phyloP scores from a whole-genome alignment of 2,888 invertebrate genomes.

The Acronicta aceris region DNA sequence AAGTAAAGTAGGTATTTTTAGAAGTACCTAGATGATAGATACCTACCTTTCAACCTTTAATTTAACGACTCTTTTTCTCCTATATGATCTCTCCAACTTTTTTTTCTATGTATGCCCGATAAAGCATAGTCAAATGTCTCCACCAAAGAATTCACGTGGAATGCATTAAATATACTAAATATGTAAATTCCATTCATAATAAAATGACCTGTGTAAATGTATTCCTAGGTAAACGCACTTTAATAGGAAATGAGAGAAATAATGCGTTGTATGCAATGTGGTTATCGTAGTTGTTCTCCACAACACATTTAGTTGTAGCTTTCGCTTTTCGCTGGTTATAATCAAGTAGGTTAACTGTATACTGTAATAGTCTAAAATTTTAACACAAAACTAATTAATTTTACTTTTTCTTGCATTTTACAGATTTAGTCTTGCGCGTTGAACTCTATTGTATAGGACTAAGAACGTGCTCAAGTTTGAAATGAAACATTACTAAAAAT shows the following conservation, averaged over 20 bases:
- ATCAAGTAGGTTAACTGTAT: constrained; percentile 37
- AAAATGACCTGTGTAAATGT: constrained; percentile 25
- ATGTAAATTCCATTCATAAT: constrained; percentile 19
- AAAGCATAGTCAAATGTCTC: no score
- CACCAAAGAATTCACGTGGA: no score
- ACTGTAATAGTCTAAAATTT: constrained; percentile 10
- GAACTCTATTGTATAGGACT: constrained; percentile 67
- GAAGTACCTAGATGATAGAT: no score
- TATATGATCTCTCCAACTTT: no score
- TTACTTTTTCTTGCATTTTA: no score
- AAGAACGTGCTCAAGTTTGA: neutral
- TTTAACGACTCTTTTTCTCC: no score
- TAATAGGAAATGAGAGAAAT: constrained; percentile 48
- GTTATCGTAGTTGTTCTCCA: constrained; percentile 43
- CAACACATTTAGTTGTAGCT: constrained; percentile 40
- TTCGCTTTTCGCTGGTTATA: constrained; percentile 46
- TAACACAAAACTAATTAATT: no score
- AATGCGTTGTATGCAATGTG: constrained; percentile 46
- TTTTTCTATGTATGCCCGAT: no score
- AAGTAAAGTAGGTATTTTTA: no score
- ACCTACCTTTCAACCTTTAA: no score
- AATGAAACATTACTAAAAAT: neutral
- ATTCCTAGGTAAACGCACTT: constrained; percentile 38
- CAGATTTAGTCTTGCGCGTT: constrained; percentile 56
- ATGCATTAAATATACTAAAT: neutral